A percentile compares a stretch with the other conserved stretches of the same genome.
Evolutionary conservation across 1,140 invertebrate species (phyloP).

Genomic region (Frieseomelitta varia): DNA sequence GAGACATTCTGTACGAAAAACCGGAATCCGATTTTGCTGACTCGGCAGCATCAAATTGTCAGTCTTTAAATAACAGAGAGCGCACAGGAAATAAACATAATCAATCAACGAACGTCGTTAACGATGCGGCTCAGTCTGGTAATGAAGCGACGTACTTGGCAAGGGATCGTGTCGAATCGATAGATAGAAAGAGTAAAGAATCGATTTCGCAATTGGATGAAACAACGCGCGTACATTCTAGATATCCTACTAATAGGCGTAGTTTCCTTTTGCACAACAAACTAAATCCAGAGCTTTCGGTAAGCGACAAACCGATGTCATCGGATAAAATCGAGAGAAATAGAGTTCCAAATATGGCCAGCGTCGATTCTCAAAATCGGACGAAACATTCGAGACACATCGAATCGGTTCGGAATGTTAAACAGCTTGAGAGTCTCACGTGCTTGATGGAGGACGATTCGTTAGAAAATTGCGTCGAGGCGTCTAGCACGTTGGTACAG

Average conservation of each 20-base stretch:
- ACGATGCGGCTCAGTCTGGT: not conserved
- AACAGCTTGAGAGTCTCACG: not conserved
- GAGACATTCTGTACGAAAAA: slow-evolving; percentile 28
- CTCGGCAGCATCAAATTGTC: not conserved
- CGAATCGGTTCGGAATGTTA: not conserved
- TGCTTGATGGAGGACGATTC: slow-evolving; percentile 49
- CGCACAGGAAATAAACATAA: not conserved
- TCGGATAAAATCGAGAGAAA: not conserved
- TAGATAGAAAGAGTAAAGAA: slow-evolving; percentile 30
- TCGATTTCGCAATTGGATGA: slow-evolving; percentile 34
- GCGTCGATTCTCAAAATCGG: not conserved
- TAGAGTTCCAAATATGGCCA: not conserved
- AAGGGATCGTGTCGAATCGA: not conserved
- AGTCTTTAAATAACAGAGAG: no score
- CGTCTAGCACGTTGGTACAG: not conserved
- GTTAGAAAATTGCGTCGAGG: slow-evolving; percentile 34
- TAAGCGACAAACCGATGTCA: slow-evolving; percentile 14
- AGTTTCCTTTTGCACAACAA: slow-evolving; percentile 52
- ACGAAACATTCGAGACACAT: not conserved
- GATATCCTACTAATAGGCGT: not conserved
- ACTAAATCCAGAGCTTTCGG: slow-evolving; percentile 18
- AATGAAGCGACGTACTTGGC: slow-evolving; percentile 53
- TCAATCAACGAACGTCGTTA: not conserved
- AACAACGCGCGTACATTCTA: not conserved
- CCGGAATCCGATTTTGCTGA: not conserved